Conservation (phyloP, 2,113 vertebrate species). For the Oreamnos americanus region DNA sequence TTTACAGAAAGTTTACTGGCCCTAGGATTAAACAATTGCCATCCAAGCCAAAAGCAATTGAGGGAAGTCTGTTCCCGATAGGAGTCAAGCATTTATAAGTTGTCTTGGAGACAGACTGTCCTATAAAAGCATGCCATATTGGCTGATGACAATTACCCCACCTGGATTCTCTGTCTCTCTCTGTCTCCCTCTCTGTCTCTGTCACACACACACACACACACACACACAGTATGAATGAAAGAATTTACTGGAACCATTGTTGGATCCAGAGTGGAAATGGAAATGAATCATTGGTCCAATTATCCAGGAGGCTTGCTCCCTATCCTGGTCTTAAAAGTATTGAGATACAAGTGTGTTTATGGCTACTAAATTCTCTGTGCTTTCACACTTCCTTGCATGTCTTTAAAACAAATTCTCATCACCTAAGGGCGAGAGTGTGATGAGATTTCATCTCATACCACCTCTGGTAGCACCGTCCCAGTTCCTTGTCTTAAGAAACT, state of each 20-base stretch:
- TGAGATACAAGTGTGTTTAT: neutral
- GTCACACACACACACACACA: neutral
- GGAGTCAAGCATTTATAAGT: neutral
- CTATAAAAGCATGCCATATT: neutral
- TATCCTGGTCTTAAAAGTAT: neutral
- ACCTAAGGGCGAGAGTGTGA: neutral
- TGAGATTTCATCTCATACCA: neutral
- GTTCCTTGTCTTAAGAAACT: neutral
- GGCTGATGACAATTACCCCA: neutral
- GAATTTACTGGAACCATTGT: neutral
- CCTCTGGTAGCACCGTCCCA: neutral
- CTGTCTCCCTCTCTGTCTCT: neutral
- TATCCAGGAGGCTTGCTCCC: neutral
- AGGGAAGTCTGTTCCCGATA: neutral
- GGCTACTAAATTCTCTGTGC: neutral
- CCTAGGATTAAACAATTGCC: neutral
- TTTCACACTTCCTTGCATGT: neutral
- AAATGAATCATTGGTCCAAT: neutral
- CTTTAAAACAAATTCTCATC: neutral
- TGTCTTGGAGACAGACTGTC: neutral
- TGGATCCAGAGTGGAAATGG: neutral
- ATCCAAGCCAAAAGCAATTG: neutral
- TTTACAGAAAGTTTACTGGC: neutral
- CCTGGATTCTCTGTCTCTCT: neutral
- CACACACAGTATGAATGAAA: neutral